Evolutionary conservation across 37 sponge, comb jelly and placozoan species (phyloP).

Genomic region (Aplysina aerophoba): DNA sequence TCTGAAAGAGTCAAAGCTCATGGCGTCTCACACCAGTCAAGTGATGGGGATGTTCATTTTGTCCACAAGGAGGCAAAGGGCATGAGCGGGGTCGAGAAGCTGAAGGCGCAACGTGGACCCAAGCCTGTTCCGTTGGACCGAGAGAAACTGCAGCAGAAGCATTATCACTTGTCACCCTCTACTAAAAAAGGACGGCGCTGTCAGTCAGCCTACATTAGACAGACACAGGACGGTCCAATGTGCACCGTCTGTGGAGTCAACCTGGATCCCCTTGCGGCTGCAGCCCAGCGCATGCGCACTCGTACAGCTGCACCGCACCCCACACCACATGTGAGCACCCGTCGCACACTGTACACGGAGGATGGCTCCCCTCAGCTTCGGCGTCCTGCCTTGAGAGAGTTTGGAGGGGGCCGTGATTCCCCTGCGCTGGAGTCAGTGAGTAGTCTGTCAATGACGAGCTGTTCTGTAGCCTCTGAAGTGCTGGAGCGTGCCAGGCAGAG

Average conservation of each 20-base stretch:
- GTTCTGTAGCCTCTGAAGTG: slow-evolving; percentile 74
- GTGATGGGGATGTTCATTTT: no score
- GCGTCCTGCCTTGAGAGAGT: neutral
- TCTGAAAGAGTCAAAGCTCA: neutral
- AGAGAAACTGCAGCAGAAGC: no score
- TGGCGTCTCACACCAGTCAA: no score
- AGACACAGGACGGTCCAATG: neutral
- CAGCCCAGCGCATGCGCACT: neutral
- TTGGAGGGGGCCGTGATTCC: neutral
- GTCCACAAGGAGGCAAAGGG: no score
- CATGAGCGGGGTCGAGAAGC: no score
- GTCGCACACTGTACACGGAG: neutral
- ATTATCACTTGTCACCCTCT: no score
- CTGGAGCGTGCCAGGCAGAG: slow-evolving; percentile 57
- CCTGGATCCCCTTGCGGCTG: neutral
- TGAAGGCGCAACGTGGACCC: no score
- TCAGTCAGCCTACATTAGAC: no score
- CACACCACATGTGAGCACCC: neutral
- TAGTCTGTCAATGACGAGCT: slow-evolving; percentile 64
- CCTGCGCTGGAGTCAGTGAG: slow-evolving; percentile 47
- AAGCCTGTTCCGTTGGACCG: no score
- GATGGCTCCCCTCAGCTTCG: neutral
- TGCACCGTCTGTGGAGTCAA: slow-evolving; percentile 17
- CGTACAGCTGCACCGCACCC: neutral
- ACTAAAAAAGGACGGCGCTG: no score